Conservation (phyloP, 2,113 vertebrate species). For the Colaptes auratus region DNA sequence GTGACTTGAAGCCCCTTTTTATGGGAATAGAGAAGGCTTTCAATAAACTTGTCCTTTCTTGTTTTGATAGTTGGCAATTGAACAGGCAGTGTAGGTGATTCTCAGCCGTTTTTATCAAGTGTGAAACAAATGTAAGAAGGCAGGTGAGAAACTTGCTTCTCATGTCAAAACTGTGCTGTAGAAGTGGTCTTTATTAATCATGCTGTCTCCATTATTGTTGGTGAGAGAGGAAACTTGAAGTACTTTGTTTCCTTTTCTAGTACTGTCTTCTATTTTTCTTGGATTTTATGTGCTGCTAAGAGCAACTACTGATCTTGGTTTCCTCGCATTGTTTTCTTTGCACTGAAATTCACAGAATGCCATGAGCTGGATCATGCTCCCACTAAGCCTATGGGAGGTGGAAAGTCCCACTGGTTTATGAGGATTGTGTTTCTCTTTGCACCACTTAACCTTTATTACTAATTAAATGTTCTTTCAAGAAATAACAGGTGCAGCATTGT, state of each 20-base stretch:
- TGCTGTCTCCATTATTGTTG: neutral
- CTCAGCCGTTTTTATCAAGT: conserved; percentile 18
- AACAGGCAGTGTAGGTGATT: conserved; percentile 20
- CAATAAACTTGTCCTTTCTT: conserved; percentile 61
- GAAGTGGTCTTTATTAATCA: neutral
- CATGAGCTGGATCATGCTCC: neutral
- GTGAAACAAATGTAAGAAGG: conserved; percentile 34
- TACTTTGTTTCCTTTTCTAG: neutral
- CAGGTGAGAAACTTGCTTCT: neutral
- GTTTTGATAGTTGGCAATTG: conserved; percentile 51
- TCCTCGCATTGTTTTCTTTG: neutral
- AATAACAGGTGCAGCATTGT: neutral
- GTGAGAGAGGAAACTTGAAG: neutral
- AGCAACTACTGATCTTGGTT: neutral
- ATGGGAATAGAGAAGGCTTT: conserved; percentile 46
- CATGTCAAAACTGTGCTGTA: neutral
- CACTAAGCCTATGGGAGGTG: neutral
- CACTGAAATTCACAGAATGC: neutral
- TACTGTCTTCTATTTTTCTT: neutral
- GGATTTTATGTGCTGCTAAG: neutral
- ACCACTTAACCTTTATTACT: neutral
- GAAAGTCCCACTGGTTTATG: neutral
- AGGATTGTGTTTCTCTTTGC: conserved; percentile 14
- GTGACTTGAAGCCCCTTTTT: conserved; percentile 35
- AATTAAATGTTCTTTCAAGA: conserved; percentile 11